Conservation (phyloP, 2,113 vertebrate genomes). For the Proteles cristata region DNA sequence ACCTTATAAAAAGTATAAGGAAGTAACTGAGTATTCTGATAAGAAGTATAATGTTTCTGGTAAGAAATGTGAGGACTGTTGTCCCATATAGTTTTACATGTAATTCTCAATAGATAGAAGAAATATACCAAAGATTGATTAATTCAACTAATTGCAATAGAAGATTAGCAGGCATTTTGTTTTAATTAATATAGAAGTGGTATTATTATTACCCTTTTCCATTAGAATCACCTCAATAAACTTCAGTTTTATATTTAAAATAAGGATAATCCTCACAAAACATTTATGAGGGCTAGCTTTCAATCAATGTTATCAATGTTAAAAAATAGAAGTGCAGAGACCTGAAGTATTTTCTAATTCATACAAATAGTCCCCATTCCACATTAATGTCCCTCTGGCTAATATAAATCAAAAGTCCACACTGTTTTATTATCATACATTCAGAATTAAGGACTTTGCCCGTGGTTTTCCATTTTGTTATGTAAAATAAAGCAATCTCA, state of each 20-base stretch:
- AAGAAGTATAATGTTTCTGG: not conserved
- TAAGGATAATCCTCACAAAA: constrained; percentile 1
- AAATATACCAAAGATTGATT: not conserved
- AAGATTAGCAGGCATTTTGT: not conserved
- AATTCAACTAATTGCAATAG: not conserved
- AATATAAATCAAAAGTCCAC: not conserved
- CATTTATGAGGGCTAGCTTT: not conserved
- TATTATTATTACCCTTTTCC: not conserved
- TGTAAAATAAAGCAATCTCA: not conserved
- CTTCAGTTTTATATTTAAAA: constrained; percentile 23
- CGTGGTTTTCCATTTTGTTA: not conserved
- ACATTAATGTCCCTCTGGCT: not conserved
- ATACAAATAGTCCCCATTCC: not conserved
- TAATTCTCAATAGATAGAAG: not conserved
- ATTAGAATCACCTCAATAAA: not conserved
- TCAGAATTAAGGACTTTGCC: not conserved
- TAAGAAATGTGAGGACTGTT: not conserved
- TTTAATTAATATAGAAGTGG: not conserved
- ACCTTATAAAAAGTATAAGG: not conserved
- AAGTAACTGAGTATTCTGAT: not conserved
- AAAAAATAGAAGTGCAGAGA: not conserved
- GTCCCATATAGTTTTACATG: not conserved
- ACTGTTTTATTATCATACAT: not conserved
- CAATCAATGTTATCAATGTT: not conserved
- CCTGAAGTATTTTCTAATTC: not conserved